phyloP scores from a whole-genome alignment of 2,888 invertebrate species.

The Caradrina kadenii region DNA sequence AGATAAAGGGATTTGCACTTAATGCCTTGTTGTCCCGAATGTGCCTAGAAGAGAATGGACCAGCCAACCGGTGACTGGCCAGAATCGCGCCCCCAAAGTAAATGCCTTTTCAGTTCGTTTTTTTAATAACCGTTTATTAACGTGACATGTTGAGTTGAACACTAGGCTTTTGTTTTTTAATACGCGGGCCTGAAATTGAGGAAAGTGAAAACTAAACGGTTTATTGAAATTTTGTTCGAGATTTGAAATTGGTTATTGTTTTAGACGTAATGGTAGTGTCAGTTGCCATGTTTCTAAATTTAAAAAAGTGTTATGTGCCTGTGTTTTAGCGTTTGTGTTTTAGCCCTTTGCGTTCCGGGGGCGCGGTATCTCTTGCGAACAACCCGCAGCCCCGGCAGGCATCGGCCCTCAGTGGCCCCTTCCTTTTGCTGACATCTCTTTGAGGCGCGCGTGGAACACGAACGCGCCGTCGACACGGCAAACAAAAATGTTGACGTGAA shows the following conservation, averaged over 20 bases:
- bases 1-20: slow-evolving; percentile 76
- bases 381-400: no score
- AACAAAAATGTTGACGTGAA: no score
- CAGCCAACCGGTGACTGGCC: slow-evolving; percentile 20
- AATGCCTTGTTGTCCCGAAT: slow-evolving; percentile 70
- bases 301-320: background rate
- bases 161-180: slow-evolving; percentile 1
- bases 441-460: no score
- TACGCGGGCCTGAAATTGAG: accelerated
- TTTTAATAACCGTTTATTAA: slow-evolving; percentile 28
- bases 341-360: no score
- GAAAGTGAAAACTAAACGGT: background rate
- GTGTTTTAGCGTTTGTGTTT: slow-evolving; percentile 4
- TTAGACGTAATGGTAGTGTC: background rate
- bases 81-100: slow-evolving; percentile 21
- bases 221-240: background rate
- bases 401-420: no score
- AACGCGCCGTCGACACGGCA: no score
- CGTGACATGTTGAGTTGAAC: slow-evolving; percentile 1
- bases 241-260: slow-evolving; percentile 12
- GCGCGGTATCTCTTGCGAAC: no score
- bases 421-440: no score
- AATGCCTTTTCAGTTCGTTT: slow-evolving; percentile 15
- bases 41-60: slow-evolving; percentile 50
- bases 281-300: slow-evolving; percentile 7